Conservation (phyloP, 2,113 vertebrate species). For the Parotia lawesii region DNA sequence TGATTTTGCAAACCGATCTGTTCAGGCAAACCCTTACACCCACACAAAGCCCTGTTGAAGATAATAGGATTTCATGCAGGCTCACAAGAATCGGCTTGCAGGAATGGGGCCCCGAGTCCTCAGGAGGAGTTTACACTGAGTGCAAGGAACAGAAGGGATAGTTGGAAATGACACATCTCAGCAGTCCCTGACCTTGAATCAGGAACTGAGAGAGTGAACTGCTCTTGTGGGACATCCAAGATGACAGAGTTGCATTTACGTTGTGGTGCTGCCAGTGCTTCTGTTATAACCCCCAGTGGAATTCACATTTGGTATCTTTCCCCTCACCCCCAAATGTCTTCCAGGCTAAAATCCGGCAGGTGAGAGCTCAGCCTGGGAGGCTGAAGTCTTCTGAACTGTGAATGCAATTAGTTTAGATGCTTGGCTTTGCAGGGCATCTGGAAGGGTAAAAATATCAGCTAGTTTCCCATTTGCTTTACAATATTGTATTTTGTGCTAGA, state of each 20-base stretch:
- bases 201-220: neutral
- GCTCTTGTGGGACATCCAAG: neutral
- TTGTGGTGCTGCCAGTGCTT: neutral
- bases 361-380: neutral
- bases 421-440: neutral
- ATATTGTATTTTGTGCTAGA: neutral
- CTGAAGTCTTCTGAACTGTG: neutral
- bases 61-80: neutral
- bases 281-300: neutral
- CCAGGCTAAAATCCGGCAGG: neutral
- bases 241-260: neutral
- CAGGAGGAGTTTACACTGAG: neutral
- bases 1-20: neutral
- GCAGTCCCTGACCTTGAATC: neutral
- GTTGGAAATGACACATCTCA: neutral
- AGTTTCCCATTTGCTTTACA: neutral
- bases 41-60: neutral
- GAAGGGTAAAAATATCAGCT: neutral
- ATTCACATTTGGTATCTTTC: neutral
- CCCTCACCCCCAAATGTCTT: neutral
- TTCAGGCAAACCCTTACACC: conserved; percentile 6
- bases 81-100: neutral
- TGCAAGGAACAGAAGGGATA: neutral
- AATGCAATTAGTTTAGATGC: neutral
- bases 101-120: neutral